Evolutionary conservation across 2,888 invertebrate genomes (phyloP), one percentile per base, ranked within the genome.

Genomic region (Lepidochrysops patricia): DNA sequence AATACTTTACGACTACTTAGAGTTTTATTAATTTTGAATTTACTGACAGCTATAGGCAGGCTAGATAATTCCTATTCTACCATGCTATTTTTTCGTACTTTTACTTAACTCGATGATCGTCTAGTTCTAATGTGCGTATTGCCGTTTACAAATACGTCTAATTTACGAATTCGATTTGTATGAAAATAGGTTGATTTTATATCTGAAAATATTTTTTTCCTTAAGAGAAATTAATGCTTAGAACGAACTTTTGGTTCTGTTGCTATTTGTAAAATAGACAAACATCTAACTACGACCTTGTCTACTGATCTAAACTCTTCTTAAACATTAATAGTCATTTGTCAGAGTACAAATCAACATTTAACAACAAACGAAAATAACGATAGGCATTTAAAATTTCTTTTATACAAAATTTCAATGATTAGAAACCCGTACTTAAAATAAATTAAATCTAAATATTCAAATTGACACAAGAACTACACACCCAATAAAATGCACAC

Each of bases 111-210:
- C 32, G 54, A 32, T 29, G 27, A 9, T 54, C 12, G 12, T 19
- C 54, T 54, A 54, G 32, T 32, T 32, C 54, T 54, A 54, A 54
- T 85, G 84, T 88, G 83, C 86, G 85, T 84, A 77, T 83, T 82
- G 79, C 79, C 79, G 77, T 79, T 80, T 80, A 78, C 71, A 80
- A 54, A 72, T n/a, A n/a, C n/a, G 69, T 73, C 80, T 84, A 84
- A 79, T 71, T 77, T 80, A 82, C 77, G 76, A 83, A 83, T 76
- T 79, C 75, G 72, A 73, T 67, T 75, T 79, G 84, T 88, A 88
- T 81, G 88, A 87, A 89, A 88, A 88, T 87, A 88, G 82, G 82
- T 80, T 82, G 84, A 68, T 77, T 80, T 84, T 82, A 72, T 80
- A 74, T 85, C 77, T 81, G 84, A 88, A 88, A 89, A 89, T 87